phyloP scores from a whole-genome alignment of 2,888 invertebrate genomes.

The Ryuthela nishihirai region DNA sequence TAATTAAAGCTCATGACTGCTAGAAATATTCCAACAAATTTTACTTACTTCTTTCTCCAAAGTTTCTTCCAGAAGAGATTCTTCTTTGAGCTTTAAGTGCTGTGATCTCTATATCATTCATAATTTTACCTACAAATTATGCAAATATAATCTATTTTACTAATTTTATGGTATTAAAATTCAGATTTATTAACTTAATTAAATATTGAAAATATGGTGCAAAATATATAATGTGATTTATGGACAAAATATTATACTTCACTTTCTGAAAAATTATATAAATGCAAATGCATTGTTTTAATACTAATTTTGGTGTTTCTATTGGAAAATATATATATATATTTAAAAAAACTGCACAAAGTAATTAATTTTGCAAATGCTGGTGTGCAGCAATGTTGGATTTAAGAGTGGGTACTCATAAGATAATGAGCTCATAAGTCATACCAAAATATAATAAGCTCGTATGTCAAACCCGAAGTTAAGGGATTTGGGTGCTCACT shows the following conservation, averaged over 20 bases:
- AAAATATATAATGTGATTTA: too few species aligned
- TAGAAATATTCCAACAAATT: too few species aligned
- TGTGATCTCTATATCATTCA: slow-evolving; percentile 36
- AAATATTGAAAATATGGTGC: too few species aligned
- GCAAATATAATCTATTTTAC: not conserved
- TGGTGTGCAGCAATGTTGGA: not conserved
- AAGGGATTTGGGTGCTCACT: too few species aligned
- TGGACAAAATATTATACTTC: too few species aligned
- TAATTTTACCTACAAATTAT: slow-evolving; percentile 24
- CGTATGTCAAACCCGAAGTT: too few species aligned
- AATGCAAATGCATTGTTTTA: not conserved
- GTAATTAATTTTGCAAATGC: not conserved
- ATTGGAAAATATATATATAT: not conserved
- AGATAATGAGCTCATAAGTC: too few species aligned
- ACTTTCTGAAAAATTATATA: not conserved
- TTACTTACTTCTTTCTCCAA: not conserved
- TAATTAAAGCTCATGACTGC: too few species aligned
- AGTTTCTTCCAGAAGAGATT: slow-evolving; percentile 29
- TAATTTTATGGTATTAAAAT: not conserved
- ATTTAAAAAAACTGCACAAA: not conserved
- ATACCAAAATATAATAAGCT: too few species aligned
- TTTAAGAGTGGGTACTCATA: too few species aligned
- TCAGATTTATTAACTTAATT: not conserved
- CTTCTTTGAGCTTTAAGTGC: slow-evolving; percentile 31
- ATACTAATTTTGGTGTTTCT: not conserved